These are phyloP conservation scores for Mobula birostris DNA, from an alignment of 2,113 vertebrate species.

Conservation along the genomic window DNA sequence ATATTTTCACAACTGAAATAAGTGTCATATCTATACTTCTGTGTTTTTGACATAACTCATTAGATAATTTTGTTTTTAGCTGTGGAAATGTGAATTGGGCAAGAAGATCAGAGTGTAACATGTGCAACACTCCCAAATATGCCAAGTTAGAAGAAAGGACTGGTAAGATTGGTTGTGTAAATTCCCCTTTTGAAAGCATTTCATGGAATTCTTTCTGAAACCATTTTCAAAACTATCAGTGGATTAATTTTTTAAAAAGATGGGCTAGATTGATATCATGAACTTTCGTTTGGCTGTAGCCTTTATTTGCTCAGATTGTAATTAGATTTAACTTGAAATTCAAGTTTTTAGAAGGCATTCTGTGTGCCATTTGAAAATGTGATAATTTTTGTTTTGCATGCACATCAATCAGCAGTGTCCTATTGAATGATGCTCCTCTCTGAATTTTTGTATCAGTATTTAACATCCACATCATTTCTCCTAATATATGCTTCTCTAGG, in stretches of 20 bases:
- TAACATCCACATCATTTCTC: no score
- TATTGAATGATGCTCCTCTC: not conserved
- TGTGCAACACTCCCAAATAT: conserved; percentile 98
- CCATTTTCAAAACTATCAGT: not conserved
- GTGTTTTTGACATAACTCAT: not conserved
- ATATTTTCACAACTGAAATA: not conserved
- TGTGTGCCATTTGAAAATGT: not conserved
- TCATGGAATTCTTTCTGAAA: not conserved
- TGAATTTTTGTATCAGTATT: not conserved
- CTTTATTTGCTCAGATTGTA: not conserved
- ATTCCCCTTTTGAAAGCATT: not conserved
- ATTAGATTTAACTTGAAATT: not conserved
- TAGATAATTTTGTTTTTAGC: conserved; percentile 48
- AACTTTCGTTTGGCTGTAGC: not conserved
- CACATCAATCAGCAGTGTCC: not conserved
- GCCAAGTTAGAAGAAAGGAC: conserved; percentile 96
- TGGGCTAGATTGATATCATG: not conserved
- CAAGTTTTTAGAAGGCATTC: no score
- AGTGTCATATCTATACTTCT: no score
- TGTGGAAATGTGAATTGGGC: conserved; percentile 99
- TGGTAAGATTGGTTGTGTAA: conserved; percentile 54
- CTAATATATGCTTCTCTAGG: no score
- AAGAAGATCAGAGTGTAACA: conserved; percentile 91
- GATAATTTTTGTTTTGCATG: not conserved
- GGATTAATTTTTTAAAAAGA: no score